phyloP scores from a whole-genome alignment of 64 coral and sea anemone genomes.

The Dendrophyllia cribrosa region DNA sequence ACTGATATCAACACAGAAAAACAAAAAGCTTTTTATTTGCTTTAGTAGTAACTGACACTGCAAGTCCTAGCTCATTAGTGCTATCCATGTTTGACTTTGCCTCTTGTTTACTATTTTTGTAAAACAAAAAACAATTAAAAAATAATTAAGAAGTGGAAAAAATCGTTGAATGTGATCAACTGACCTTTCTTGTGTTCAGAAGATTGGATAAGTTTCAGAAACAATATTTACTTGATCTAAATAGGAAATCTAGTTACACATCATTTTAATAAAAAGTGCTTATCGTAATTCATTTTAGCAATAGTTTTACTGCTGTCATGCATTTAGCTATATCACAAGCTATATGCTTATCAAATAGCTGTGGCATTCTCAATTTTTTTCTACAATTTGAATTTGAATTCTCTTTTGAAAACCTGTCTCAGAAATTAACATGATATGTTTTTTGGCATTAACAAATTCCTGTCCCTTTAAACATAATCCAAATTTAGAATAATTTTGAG shows the following conservation, averaged over 20 bases:
- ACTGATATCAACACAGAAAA: slow-evolving; percentile 66
- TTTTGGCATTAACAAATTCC: slow-evolving; percentile 61
- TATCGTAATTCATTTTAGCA: slow-evolving; percentile 47
- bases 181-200: slow-evolving; percentile 55
- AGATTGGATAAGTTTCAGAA: slow-evolving; percentile 54
- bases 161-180: slow-evolving; percentile 50
- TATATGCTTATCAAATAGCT: slow-evolving; percentile 53
- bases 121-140: slow-evolving; percentile 19
- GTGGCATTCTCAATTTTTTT: slow-evolving; percentile 48
- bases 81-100: slow-evolving; percentile 67
- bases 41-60: slow-evolving; percentile 52
- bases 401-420: slow-evolving; percentile 52
- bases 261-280: slow-evolving; percentile 49
- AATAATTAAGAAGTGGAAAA: slow-evolving; percentile 48
- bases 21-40: slow-evolving; percentile 61
- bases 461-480: slow-evolving; percentile 32
- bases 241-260: slow-evolving; percentile 51
- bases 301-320: slow-evolving; percentile 45
- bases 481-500: slow-evolving; percentile 68
- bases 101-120: slow-evolving; percentile 63
- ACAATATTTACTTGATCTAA: slow-evolving; percentile 51
- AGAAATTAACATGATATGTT: slow-evolving; percentile 65
- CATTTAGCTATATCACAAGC: slow-evolving; percentile 54
- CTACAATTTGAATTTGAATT: slow-evolving; percentile 49
- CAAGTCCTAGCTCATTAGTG: slow-evolving; percentile 52